Evolutionary conservation across 2,888 invertebrate genomes (phyloP).

Genomic region (Tipula vernalis): DNA sequence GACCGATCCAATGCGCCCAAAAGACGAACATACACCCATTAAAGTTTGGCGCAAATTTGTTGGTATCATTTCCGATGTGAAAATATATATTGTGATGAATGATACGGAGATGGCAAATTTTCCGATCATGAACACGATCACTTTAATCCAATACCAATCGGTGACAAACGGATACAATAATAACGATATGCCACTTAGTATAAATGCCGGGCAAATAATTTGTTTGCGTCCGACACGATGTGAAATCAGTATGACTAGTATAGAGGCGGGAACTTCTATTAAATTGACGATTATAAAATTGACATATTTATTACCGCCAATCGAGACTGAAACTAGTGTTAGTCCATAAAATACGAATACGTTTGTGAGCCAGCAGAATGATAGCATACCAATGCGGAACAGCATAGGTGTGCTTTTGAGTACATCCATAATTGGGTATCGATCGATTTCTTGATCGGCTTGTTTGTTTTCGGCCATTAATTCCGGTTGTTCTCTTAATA

Average conservation of each 20-base stretch:
- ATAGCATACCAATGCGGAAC: slow-evolving; percentile 37
- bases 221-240: slow-evolving; percentile 46
- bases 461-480: background rate
- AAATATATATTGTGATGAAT: slow-evolving; percentile 44
- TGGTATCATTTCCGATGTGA: slow-evolving; percentile 51
- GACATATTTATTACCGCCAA: background rate
- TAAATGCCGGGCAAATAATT: slow-evolving; percentile 26
- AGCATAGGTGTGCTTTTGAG: background rate
- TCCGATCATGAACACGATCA: background rate
- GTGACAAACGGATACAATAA: slow-evolving; percentile 28
- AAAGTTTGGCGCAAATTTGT: slow-evolving; percentile 39
- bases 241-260: background rate
- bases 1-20: too few relatives aligned
- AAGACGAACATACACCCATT: too few relatives aligned
- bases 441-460: too few relatives aligned
- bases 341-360: slow-evolving; percentile 63
- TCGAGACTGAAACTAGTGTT: slow-evolving; percentile 22
- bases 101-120: background rate
- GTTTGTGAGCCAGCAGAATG: slow-evolving; percentile 58
- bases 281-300: background rate
- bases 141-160: background rate
- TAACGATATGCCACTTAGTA: slow-evolving; percentile 23
- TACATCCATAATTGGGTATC: too few relatives aligned
- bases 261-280: background rate
- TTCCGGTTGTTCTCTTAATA: background rate